Evolutionary conservation across 2,113 vertebrate genomes (phyloP).

Genomic region (Entomyzon cyanotis): DNA sequence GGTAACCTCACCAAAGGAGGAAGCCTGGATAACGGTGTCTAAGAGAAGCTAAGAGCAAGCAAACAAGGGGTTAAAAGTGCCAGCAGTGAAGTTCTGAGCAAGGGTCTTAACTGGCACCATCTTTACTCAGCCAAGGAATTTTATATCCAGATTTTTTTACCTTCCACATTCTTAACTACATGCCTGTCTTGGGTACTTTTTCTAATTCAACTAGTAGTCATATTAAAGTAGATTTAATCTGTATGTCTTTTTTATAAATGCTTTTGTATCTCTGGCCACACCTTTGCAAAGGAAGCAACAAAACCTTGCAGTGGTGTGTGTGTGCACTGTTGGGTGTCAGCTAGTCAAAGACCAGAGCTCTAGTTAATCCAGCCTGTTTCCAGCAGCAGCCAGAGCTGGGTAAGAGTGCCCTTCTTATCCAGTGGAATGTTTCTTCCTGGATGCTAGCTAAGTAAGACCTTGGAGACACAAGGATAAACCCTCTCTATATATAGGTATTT

Average conservation of each 20-base stretch:
- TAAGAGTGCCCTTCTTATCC: neutral
- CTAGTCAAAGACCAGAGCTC: neutral
- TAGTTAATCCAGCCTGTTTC: neutral
- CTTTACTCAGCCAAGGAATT: constrained; percentile 2
- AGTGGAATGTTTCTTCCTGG: neutral
- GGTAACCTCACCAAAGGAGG: constrained; percentile 91
- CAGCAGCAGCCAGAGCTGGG: neutral
- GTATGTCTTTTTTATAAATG: neutral
- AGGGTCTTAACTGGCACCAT: neutral
- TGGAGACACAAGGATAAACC: constrained; percentile 24
- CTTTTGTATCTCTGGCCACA: neutral
- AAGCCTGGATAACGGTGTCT: constrained; percentile 91
- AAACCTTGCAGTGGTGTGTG: neutral
- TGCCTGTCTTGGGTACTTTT: neutral
- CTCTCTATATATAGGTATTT: constrained; percentile 14
- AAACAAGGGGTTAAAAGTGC: neutral
- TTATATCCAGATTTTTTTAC: neutral
- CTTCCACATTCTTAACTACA: neutral
- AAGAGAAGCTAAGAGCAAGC: constrained; percentile 75
- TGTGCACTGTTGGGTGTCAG: neutral
- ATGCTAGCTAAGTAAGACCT: neutral
- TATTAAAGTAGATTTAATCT: constrained; percentile 51
- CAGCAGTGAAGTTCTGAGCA: neutral
- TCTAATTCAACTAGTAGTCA: constrained; percentile 6
- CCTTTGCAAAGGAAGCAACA: neutral